phyloP scores from a whole-genome alignment of 1,140 invertebrate species.

The Centruroides sculpturatus region DNA sequence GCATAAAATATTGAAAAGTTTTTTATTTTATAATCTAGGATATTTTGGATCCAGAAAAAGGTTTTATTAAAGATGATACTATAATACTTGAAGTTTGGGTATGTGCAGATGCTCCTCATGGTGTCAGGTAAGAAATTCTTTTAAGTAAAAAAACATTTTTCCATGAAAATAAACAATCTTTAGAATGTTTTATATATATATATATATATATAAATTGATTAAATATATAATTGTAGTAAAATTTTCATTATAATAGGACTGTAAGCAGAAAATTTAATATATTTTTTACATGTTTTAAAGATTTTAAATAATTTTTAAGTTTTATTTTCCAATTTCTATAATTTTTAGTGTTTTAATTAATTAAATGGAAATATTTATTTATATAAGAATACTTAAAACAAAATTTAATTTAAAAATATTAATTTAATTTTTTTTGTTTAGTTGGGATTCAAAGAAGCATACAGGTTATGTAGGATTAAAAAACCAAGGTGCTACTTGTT shows the following conservation, averaged over 20 bases:
- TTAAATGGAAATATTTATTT: too few species aligned
- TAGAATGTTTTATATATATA: too few species aligned
- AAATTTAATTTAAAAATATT: too few species aligned
- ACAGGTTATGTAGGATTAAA: slow-evolving; percentile 98
- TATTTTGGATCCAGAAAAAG: slow-evolving; percentile 86
- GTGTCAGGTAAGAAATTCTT: slow-evolving; percentile 43
- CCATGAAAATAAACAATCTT: too few species aligned
- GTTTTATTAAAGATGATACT: slow-evolving; percentile 87
- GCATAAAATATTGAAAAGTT: background rate
- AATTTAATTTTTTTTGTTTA: slow-evolving; percentile 12
- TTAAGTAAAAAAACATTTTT: too few species aligned
- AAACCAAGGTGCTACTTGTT: slow-evolving; percentile 99
- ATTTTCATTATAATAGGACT: background rate
- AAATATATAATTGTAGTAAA: too few species aligned
- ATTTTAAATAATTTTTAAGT: too few species aligned
- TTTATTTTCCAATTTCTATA: too few species aligned
- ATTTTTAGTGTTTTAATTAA: too few species aligned
- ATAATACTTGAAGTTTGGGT: slow-evolving; percentile 86
- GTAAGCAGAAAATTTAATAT: background rate
- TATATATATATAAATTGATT: too few species aligned
- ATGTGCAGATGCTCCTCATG: slow-evolving; percentile 92
- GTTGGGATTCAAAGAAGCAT: slow-evolving; percentile 98
- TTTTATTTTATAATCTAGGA: slow-evolving; percentile 37
- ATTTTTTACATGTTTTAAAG: background rate
- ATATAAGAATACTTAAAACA: too few species aligned